These are phyloP conservation scores for Eueides isabella DNA, from an alignment of 1,140 invertebrate genomes.

Conservation along the genomic window DNA sequence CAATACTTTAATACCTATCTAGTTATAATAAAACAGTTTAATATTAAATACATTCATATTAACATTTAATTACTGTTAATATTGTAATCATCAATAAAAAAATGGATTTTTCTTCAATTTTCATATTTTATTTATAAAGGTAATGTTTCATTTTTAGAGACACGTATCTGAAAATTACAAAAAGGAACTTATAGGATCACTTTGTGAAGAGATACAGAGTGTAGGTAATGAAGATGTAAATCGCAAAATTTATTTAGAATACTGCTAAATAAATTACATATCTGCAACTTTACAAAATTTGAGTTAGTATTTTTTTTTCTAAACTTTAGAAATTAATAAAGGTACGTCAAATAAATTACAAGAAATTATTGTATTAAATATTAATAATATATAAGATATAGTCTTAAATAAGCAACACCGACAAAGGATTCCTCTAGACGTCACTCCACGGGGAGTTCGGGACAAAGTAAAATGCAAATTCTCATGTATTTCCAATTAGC, in stretches of 20 bases:
- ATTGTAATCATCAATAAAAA: background rate
- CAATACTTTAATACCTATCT: conserved; percentile 43
- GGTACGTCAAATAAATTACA: background rate
- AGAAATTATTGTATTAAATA: conserved; percentile 14
- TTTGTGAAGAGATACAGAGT: no score
- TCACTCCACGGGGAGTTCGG: conserved; percentile 54
- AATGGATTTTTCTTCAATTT: no score
- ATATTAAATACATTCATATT: conserved; percentile 20
- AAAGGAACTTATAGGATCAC: background rate
- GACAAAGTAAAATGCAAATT: conserved; percentile 79
- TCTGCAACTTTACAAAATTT: no score
- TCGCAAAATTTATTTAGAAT: no score
- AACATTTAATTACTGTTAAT: conserved; percentile 17
- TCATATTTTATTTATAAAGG: no score
- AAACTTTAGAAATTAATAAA: no score
- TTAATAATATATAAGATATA: conserved; percentile 22
- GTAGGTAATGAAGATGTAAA: no score
- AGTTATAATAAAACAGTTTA: conserved; percentile 22
- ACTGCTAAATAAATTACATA: no score
- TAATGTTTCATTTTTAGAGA: no score
- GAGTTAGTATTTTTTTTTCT: no score
- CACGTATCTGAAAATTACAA: no score
- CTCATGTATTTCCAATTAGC: conserved; percentile 79
- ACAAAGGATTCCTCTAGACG: conserved; percentile 59
- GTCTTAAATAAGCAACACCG: conserved; percentile 42